Percentiles rank a stretch among this genome's conserved stretches.
Conservation (phyloP, 2,888 invertebrate genomes). For the Rhagium mordax region DNA sequence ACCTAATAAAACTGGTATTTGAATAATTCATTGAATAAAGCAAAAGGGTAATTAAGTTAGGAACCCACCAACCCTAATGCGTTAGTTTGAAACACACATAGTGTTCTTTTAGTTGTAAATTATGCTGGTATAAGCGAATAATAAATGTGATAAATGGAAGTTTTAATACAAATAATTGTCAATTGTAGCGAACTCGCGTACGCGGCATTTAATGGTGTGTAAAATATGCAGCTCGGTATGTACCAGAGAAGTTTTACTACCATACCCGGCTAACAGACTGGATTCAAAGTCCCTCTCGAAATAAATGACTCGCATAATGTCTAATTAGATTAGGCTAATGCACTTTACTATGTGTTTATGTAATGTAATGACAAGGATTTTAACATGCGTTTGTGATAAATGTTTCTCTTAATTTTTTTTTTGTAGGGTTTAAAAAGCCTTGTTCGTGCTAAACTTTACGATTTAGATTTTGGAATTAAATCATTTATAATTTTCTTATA, state of each 20-base stretch:
- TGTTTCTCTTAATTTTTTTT: slow-evolving; percentile 4
- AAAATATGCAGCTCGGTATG: slow-evolving; percentile 54
- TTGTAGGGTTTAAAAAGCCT: neutral
- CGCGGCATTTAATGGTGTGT: slow-evolving; percentile 63
- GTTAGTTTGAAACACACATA: slow-evolving; percentile 21
- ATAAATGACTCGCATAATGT: slow-evolving; percentile 57
- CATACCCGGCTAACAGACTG: neutral
- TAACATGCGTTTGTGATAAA: slow-evolving; percentile 14
- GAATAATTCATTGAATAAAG: slow-evolving; percentile 45
- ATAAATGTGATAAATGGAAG: slow-evolving; percentile 62
- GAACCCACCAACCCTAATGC: slow-evolving; percentile 29
- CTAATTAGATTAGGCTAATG: slow-evolving; percentile 63
- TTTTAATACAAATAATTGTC: slow-evolving; percentile 63
- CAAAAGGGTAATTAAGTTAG: slow-evolving; percentile 42
- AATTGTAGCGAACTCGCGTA: slow-evolving; percentile 58
- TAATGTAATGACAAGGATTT: slow-evolving; percentile 19
- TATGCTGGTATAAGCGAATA: slow-evolving; percentile 60
- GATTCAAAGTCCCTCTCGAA: slow-evolving; percentile 22
- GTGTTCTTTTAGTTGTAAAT: slow-evolving; percentile 51
- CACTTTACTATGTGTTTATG: slow-evolving; percentile 37
- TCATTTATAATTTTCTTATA: neutral
- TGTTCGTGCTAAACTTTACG: neutral
- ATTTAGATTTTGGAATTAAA: neutral
- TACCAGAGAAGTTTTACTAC: neutral
- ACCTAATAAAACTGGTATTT: slow-evolving; percentile 45